Percentiles rank a stretch among this genome's conserved stretches.
Conservation (phyloP, 2,888 invertebrate genomes). For the Odontothrips loti region DNA sequence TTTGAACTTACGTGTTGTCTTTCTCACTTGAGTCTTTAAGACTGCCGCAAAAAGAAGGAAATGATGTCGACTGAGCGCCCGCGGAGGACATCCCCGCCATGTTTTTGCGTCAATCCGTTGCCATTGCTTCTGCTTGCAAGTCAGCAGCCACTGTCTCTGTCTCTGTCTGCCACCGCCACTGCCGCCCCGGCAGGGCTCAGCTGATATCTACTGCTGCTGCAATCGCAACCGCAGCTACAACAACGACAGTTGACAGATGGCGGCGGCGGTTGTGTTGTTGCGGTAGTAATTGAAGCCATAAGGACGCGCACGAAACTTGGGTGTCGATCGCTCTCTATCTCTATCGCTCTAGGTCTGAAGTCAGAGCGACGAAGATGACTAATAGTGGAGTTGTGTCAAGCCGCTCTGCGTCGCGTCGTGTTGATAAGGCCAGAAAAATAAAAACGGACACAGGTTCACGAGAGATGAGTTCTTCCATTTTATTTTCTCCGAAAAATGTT, state of each 20-base stretch:
- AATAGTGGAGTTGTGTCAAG: neutral
- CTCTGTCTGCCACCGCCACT: neutral
- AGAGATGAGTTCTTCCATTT: no score
- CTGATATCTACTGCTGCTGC: no score
- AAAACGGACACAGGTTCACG: no score
- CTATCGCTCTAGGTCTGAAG: neutral
- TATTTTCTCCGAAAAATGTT: no score
- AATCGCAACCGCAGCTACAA: no score
- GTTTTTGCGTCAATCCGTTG: neutral
- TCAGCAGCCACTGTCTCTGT: neutral
- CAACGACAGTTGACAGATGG: no score
- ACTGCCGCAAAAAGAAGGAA: neutral
- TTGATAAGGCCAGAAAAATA: no score
- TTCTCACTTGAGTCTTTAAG: neutral
- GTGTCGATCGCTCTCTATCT: neutral
- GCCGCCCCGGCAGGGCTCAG: no score
- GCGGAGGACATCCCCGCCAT: neutral
- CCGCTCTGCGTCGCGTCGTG: no score
- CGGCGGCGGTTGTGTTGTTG: no score
- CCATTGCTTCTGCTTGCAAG: neutral
- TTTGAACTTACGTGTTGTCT: neutral
- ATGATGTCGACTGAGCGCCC: neutral
- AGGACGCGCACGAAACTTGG: no score
- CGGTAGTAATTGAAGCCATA: no score
- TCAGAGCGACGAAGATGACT: neutral